phyloP scores from a whole-genome alignment of 2,888 invertebrate species.

The Arge pagana region DNA sequence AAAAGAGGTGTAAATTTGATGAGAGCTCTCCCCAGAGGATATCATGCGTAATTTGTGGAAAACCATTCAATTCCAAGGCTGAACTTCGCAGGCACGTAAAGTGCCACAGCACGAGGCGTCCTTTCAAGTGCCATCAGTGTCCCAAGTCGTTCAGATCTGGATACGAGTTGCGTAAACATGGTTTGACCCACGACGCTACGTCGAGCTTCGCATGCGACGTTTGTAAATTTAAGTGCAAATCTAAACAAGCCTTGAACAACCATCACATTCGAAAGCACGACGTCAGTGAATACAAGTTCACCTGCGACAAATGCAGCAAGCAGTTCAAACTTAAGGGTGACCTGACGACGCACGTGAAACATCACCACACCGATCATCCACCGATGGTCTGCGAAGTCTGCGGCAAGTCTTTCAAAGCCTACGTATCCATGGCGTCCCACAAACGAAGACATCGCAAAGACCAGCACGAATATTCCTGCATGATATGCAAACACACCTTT shows the following conservation, averaged over 20 bases:
- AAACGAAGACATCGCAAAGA: slow-evolving; percentile 42
- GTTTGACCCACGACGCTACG: neutral
- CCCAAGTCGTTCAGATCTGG: slow-evolving; percentile 23
- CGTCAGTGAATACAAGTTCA: slow-evolving; percentile 26
- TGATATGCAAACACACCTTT: slow-evolving; percentile 41
- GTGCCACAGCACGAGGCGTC: slow-evolving; percentile 27
- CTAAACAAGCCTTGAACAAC: slow-evolving; percentile 28
- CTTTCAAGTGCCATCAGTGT: slow-evolving; percentile 1
- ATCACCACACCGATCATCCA: slow-evolving; percentile 29
- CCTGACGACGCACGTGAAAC: slow-evolving; percentile 36
- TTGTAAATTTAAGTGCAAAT: slow-evolving; percentile 30
- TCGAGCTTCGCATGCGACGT: slow-evolving; percentile 17
- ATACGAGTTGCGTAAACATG: slow-evolving; percentile 25
- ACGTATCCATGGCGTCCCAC: slow-evolving; percentile 41
- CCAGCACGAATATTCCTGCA: slow-evolving; percentile 34
- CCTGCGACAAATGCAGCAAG: slow-evolving; percentile 40
- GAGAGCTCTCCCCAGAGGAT: no score
- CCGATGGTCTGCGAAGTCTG: slow-evolving; percentile 36
- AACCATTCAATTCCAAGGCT: slow-evolving; percentile 26
- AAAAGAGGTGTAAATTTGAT: no score
- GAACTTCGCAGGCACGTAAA: slow-evolving; percentile 34
- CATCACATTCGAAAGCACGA: slow-evolving; percentile 32
- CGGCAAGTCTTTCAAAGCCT: slow-evolving; percentile 34
- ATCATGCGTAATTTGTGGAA: slow-evolving; percentile 24
- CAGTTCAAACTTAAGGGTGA: slow-evolving; percentile 38